Evolutionary conservation across 2,797 vertebrate genomes (phyloP).

Genomic region (Naso thynnoides): DNA sequence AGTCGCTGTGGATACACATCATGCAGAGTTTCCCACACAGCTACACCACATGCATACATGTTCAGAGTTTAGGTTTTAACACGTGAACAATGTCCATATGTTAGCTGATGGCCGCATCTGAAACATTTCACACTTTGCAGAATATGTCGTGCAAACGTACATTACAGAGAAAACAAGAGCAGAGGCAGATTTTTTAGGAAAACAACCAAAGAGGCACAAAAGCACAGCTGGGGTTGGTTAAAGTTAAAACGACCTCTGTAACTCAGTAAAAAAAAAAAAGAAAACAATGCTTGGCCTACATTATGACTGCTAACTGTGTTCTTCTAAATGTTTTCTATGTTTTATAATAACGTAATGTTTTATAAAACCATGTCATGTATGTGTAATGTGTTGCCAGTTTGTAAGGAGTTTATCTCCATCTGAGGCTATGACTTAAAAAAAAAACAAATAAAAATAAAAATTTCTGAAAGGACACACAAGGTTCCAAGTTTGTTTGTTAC

Average conservation of each 20-base stretch:
- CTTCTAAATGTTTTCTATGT: not conserved
- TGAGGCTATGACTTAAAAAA: not conserved
- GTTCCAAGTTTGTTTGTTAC: not conserved
- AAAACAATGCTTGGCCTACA: not conserved
- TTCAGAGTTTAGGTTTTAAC: not conserved
- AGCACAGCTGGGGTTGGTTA: not conserved
- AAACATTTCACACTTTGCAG: not conserved
- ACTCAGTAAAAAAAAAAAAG: not conserved
- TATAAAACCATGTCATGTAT: not conserved
- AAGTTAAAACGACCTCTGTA: not conserved
- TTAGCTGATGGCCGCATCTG: not conserved
- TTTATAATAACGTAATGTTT: too few species aligned
- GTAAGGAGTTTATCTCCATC: not conserved
- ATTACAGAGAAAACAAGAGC: not conserved
- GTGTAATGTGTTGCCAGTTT: not conserved
- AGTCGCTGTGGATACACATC: slow-evolving; percentile 2
- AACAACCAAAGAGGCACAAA: not conserved
- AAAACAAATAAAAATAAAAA: too few species aligned
- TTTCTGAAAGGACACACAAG: not conserved
- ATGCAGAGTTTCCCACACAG: slow-evolving; percentile 30
- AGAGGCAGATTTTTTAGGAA: not conserved
- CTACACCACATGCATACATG: not conserved
- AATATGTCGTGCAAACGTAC: not conserved
- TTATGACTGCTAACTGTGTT: not conserved
- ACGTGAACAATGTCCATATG: not conserved